Conservation (phyloP, 1,140 invertebrate genomes). For the Rhopalosiphum maidis region DNA sequence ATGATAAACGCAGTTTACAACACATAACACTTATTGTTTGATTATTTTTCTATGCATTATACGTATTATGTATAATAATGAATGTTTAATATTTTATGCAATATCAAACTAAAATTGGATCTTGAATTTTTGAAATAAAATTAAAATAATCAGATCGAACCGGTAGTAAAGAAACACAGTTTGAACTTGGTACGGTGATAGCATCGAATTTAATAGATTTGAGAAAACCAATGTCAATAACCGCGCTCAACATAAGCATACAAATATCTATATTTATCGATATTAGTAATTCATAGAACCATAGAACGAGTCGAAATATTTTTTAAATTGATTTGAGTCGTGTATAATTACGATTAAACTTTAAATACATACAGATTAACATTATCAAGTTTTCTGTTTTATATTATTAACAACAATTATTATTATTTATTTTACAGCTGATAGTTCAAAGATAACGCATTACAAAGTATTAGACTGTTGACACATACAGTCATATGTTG, state of each 20-base stretch:
- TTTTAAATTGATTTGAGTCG: not conserved
- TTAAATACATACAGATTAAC: not conserved
- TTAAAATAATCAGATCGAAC: not conserved
- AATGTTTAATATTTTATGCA: not conserved
- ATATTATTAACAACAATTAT: not conserved
- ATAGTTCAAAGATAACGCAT: not conserved
- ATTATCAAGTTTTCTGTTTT: not conserved
- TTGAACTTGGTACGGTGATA: not conserved
- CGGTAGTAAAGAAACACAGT: not conserved
- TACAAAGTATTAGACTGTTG: slow-evolving; percentile 22
- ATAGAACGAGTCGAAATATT: not conserved
- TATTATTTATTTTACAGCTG: slow-evolving; percentile 29
- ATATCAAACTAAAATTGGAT: not conserved
- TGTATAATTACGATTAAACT: slow-evolving; percentile 1
- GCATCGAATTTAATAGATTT: not conserved
- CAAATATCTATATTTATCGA: not conserved
- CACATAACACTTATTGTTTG: not conserved
- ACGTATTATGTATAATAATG: not conserved
- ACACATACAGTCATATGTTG: not conserved
- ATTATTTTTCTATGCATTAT: not conserved
- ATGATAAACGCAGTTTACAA: not conserved
- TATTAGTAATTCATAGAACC: slow-evolving; percentile 3
- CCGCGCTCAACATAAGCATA: not conserved
- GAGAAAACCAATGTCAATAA: not conserved
- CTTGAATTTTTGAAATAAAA: not conserved